A percentile compares a stretch with the other conserved stretches of the same genome.
Conservation (phyloP, 2,797 vertebrate species). For the Megalops cyprinoides region DNA sequence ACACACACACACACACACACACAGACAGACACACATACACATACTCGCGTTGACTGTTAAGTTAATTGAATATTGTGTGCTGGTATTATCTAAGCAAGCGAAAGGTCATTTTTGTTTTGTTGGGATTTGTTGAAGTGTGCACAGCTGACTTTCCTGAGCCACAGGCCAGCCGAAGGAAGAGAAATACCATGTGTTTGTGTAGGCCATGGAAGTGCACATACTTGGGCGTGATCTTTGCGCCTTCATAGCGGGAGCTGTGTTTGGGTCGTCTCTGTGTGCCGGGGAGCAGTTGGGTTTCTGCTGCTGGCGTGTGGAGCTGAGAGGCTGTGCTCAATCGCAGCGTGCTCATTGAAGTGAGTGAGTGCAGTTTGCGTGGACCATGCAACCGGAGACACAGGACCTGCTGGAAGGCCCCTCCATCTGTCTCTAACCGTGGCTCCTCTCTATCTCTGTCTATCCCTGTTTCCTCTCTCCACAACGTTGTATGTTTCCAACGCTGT, state of each 20-base stretch:
- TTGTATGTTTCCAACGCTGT: neutral
- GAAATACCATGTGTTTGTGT: neutral
- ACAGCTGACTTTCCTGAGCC: neutral
- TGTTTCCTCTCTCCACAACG: neutral
- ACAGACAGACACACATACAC: neutral
- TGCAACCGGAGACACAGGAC: no score
- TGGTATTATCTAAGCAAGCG: neutral
- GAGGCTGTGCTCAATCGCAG: neutral
- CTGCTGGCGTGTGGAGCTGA: no score
- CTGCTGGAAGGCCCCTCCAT: no score
- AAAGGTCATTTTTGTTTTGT: neutral
- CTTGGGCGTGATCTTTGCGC: neutral
- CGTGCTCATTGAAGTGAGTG: neutral
- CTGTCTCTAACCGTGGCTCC: no score
- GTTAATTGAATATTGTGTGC: neutral
- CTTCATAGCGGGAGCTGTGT: neutral
- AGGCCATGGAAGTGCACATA: neutral
- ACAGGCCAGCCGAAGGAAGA: neutral
- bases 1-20: neutral
- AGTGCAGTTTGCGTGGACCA: neutral
- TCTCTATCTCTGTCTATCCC: neutral
- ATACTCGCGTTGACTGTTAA: neutral
- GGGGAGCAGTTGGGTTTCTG: neutral
- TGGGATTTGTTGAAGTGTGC: neutral
- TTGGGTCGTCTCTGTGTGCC: neutral